phyloP scores from a whole-genome alignment of 2,113 vertebrate species.

The Columbina picui region DNA sequence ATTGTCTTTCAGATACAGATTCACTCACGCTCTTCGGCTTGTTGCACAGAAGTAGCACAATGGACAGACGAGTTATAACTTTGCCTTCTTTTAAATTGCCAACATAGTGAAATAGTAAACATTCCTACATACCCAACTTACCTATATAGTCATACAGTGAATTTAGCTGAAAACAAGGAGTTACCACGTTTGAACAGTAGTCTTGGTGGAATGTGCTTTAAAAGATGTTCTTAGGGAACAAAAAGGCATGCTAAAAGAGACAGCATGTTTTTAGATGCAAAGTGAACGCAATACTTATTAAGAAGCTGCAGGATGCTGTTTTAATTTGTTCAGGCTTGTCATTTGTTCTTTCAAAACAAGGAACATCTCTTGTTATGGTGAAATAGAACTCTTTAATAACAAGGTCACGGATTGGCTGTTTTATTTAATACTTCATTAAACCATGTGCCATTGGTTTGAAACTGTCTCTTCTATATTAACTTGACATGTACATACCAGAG shows the following conservation, averaged over 20 bases:
- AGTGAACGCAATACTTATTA: not conserved
- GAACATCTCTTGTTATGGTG: not conserved
- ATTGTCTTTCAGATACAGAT: not conserved
- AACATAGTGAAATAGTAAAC: not conserved
- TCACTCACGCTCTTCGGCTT: accelerated
- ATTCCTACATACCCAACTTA: not conserved
- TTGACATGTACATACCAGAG: not conserved
- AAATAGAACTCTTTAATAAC: not conserved
- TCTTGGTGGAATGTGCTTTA: not conserved
- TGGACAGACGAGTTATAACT: not conserved
- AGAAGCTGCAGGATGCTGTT: not conserved
- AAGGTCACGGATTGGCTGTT: not conserved
- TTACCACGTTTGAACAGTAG: not conserved
- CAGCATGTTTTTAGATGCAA: not conserved
- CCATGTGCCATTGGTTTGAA: not conserved
- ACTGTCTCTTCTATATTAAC: not conserved
- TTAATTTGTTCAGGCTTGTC: not conserved
- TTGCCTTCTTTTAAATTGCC: not conserved
- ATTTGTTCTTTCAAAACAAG: not conserved
- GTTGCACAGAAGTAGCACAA: not conserved
- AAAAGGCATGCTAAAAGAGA: not conserved
- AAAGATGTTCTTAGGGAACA: not conserved
- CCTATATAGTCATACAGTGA: not conserved
- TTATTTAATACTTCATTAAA: not conserved
- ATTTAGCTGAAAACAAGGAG: not conserved